phyloP scores from a whole-genome alignment of 1,140 invertebrate species.

The Drosophila bifasciata region DNA sequence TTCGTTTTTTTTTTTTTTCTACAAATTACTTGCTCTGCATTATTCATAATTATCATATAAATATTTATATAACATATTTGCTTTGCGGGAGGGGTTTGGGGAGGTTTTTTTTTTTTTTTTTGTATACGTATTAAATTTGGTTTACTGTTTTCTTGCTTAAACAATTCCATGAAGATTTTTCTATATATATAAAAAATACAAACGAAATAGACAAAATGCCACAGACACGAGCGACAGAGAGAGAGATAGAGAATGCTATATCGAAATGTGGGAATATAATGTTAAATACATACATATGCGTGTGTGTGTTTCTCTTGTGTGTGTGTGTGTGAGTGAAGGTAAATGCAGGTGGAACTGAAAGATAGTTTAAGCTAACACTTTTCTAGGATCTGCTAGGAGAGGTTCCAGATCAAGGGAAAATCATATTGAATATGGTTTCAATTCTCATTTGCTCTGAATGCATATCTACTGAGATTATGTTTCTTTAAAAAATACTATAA shows the following conservation, averaged over 20 bases:
- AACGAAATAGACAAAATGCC: slow-evolving; percentile 52
- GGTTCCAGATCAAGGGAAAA: background rate
- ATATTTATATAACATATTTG: slow-evolving; percentile 69
- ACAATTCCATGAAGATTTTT: slow-evolving; percentile 54
- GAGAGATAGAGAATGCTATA: slow-evolving; percentile 14
- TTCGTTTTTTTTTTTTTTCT: slow-evolving; percentile 42
- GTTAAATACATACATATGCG: slow-evolving; percentile 17
- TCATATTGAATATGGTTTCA: no score
- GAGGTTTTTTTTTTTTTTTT: slow-evolving; percentile 35
- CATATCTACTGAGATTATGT: no score
- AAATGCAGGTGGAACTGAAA: slow-evolving; percentile 5
- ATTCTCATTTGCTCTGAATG: no score
- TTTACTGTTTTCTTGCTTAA: slow-evolving; percentile 47
- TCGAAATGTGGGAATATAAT: slow-evolving; percentile 33
- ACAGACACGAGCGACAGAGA: slow-evolving; percentile 52
- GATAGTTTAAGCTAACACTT: slow-evolving; percentile 22
- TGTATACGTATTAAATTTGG: background rate
- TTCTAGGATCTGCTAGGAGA: slow-evolving; percentile 14
- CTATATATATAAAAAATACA: slow-evolving; percentile 36
- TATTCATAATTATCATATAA: slow-evolving; percentile 77
- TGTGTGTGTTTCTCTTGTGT: background rate
- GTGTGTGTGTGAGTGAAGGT: slow-evolving; percentile 4
- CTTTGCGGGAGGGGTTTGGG: slow-evolving; percentile 14
- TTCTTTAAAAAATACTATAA: no score
- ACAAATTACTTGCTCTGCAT: slow-evolving; percentile 78